Percentiles rank a stretch among this genome's conserved stretches.
Evolutionary conservation across 2,797 vertebrate species (phyloP).

Genomic region (Pteronotus mesoamericanus): DNA sequence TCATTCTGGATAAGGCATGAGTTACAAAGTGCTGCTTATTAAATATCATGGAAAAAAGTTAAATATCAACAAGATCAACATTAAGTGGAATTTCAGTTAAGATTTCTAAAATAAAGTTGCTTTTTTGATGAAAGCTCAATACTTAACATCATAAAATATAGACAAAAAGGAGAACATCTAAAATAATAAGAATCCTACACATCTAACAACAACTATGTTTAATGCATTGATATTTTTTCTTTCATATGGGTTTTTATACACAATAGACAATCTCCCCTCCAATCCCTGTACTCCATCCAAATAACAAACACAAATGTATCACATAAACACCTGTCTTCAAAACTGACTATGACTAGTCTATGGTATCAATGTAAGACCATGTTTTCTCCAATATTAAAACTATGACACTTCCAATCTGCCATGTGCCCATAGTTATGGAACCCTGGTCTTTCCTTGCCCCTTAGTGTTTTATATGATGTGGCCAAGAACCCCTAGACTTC

Average conservation of each 20-base stretch:
- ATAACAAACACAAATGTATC: not conserved
- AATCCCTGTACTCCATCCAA: not conserved
- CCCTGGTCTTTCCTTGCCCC: not conserved
- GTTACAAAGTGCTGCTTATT: constrained; percentile 7
- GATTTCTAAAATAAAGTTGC: not conserved
- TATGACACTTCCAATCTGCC: not conserved
- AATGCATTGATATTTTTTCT: not conserved
- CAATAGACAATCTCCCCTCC: rapidly evolving
- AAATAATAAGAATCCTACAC: not conserved
- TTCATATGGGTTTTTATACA: not conserved
- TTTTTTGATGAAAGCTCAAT: not conserved
- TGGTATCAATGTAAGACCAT: not conserved
- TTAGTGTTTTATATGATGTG: not conserved
- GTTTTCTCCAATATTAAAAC: not conserved
- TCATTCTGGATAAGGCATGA: constrained; percentile 17
- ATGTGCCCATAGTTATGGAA: not conserved
- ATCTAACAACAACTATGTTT: not conserved
- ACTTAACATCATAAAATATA: not conserved
- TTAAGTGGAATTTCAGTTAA: constrained; percentile 8
- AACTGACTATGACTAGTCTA: not conserved
- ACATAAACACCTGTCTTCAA: not conserved
- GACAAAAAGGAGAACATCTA: not conserved
- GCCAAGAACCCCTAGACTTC: not conserved
- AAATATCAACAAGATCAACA: not conserved
- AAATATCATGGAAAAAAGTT: constrained; percentile 31